Conservation (phyloP, 2,113 vertebrate species). For the Centropus unirufus region DNA sequence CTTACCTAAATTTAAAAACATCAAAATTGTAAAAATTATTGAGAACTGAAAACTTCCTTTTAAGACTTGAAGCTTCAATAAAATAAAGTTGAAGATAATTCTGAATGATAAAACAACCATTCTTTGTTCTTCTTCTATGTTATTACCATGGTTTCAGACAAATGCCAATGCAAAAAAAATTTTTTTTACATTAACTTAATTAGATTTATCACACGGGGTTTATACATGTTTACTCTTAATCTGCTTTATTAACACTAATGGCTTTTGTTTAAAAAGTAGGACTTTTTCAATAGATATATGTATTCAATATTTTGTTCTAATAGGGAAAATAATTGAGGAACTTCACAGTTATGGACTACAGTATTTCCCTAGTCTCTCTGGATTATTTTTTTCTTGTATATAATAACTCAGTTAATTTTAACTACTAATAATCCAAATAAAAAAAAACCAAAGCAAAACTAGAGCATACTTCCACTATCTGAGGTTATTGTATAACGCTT, state of each 20-base stretch:
- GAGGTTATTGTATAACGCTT: background rate
- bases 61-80: background rate
- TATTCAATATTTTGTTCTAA: background rate
- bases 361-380: background rate
- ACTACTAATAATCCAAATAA: background rate
- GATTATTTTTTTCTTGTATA: background rate
- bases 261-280: background rate
- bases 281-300: background rate
- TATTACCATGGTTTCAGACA: background rate
- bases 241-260: background rate
- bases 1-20: background rate
- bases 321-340: background rate
- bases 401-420: background rate
- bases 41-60: background rate
- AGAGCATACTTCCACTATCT: rapidly evolving
- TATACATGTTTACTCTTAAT: background rate
- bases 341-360: background rate
- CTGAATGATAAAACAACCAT: background rate
- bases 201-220: background rate
- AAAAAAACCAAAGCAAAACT: background rate
- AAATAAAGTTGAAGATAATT: background rate
- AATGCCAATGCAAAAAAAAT: background rate
- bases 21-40: background rate
- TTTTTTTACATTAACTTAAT: background rate
- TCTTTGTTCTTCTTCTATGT: rapidly evolving